Evolutionary conservation across 2,797 vertebrate species (phyloP), one percentile per base, ranked within the genome.

Genomic region (Arnoldichthys spilopterus): DNA sequence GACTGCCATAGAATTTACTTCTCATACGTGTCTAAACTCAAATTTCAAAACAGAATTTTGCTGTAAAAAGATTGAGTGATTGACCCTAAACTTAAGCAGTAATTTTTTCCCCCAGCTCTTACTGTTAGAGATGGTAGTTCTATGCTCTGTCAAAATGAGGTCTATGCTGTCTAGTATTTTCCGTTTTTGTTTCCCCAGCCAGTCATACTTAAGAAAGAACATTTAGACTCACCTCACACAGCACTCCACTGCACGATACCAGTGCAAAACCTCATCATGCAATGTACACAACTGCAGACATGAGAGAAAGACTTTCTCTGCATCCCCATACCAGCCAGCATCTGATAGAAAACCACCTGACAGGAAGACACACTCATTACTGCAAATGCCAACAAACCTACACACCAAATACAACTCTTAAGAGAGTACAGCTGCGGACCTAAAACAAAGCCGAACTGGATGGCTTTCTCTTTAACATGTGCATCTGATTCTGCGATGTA

Each of bases 291-390:
- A 91, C 91, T 99, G 97, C 84, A 98, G 96, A 90, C 97, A 99
- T 61, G 98, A 99, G 54, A 98, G 93, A 85, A 99, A 99, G 30
- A 99, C 98, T 85, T 98, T 98, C 88, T 99, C 98, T 68, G 98
- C 98, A 85, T 99, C 98, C 47, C 97, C 96, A 84, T 99, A 99
- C 98, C 98, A 99, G 76, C 98, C 98, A 9, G 98, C 98, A 81
- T 99, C 98, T 0, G 98, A 99, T 32, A 99, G 87, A 88, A 99
- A 99, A 0, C 98, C 98, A 77, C 98, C 98, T 99, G 37, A 6
- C 73, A 82, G 30, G 22, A 80, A 79, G 28, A 54, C 43, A 82
- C 18, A 64, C 11, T 6, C 40, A 15, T 84, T 72, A 85, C 47
- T 69, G 45, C 45, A 63, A 63, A 22, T 12, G 7, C 45, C 58